Base-by-base conservation (phyloP, 2,888 invertebrate genomes). In the Neocrepidodera transversa region DNA sequence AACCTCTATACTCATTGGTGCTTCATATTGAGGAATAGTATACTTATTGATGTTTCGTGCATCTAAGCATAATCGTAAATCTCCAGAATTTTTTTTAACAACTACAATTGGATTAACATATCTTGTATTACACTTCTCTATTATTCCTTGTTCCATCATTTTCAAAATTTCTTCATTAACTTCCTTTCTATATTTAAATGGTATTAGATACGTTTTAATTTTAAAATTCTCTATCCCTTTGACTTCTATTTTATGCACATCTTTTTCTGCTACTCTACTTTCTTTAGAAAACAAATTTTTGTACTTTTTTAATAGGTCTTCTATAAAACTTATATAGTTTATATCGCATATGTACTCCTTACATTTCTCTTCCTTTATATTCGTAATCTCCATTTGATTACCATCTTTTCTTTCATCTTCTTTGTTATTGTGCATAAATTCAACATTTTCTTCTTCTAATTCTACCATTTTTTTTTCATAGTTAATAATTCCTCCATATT, bases 1-100 rank as follows among this genome's bases (percentile, higher is more conserved):
- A 10, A 17, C 18, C 16, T 49, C 35, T 11, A 35, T 20, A 11
- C 7, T 43, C 11, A 43, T n/a, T 20, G 38, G 50, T 7, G 20
- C 36, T 38, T 50, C 50, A 23, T 36, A 50, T 16, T 50, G 50
- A 7, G 23, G 36, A 11, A 38, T 35, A 7, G 50, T 14, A 23
- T 23, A 36, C 8, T 38, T 20, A 38, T 36, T 38, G 13, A 36
- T 20, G 11, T 10, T 18, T 35, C 35, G 14, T 20, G 49, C 23
- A 49, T 49, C 49, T 13, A 49, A 23, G 13, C 43, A 43, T 17
- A 35, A 5, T 8, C 35, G 11, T 11, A 35, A 13, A 13, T 35
- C 14, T 11, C 11, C 16, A 30, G 13, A 28, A n/a, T 10, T 14
- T n/a, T 47, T 47, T 13, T 47, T 26, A 7, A 47, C 47, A 14